Base-by-base conservation (phyloP, 2,888 invertebrate species). In the Pristionchus entomophagus region DNA sequence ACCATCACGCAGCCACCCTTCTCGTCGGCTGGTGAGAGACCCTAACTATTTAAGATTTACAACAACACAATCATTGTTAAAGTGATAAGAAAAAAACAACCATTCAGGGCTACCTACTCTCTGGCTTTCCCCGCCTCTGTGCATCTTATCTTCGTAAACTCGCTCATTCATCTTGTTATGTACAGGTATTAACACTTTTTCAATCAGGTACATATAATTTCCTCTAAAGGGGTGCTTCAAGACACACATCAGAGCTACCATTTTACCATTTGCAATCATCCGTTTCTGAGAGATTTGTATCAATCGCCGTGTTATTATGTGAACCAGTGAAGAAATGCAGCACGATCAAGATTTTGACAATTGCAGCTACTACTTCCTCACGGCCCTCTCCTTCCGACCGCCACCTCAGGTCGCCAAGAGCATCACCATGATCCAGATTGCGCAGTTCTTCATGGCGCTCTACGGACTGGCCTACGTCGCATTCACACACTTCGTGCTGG, bases 111-210 rank as follows among this genome's bases (percentile, higher is more conserved):
- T 82, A 88, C 89, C 12, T 80, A 88, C 41, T 86, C 91, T 90
- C 90, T n/a, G 91, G 88, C 35, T n/a, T 91, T 90, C 84, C 90
- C 91, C 80, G 91, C 92, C 12, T 92, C 91, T 91, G 92, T 62
- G 0, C 62, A 62, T 32, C 62, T 92, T 81, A 91, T 92, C 86
- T 90, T 89, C 80, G 87, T 90, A n/a, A 90, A 90, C 85, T 92
- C 87, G 86, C 87, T 89, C 62, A 92, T 92, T 22, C 92, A 92
- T 65, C 86, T 92, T 32, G 81, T 92, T 81, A 92, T 92, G 92
- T 92, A 92, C 86, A 87, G 86, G 89, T 89, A 29, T 26, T 86
- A 38, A 22, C 6, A 45, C n/a, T n/a, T n/a, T n/a, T n/a, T n/a
- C n/a, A n/a, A n/a, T n/a, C n/a, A n/a, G n/a, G n/a, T n/a, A n/a